Base-by-base conservation (phyloP, 2,888 invertebrate species). In the Candidula unifasciata region DNA sequence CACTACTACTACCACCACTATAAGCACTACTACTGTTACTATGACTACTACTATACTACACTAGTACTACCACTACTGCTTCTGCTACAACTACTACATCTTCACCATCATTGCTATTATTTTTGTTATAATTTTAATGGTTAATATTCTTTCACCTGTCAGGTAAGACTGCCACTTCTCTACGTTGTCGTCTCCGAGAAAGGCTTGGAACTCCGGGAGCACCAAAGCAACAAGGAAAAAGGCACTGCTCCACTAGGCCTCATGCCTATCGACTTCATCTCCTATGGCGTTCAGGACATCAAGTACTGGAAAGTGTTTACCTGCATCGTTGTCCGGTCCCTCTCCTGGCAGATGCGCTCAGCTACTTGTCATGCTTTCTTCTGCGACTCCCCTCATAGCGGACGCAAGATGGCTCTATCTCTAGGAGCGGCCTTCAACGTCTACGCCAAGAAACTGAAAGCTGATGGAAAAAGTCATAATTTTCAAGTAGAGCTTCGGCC, bases 281-380 rank as follows among this genome's bases (percentile, higher is more conserved):
- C 93, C 0, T 94, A 93, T 88, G 93, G 92, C 52, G 93, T 93
- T 10, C 93, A 93, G 87, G 93, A 93, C 85, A 90, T 91, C 82
- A 92, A 91, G 80, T 93, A 91, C 86, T 92, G 92, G 89, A 88
- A 92, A 35, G 90, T 94, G 24, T 93, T 93, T 85, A 90, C 91
- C 18, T 92, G 92, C 85, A 93, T 94, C 82, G 90, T 93, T n/a
- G 93, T 94, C 8, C 90, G 91, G 27, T 92, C 93, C 86, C 87
- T 93, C 66, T 82, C 82, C 27, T 60, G 57, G 35, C 77, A 60
- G 16, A 90, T 91, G 3, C 90, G 91, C 85, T 88, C 89, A 69
- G 90, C 91, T 21, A 92, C 93, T 83, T 93, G 93, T 84, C 93
- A 93, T 84, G 92, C 91, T 2, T 92, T 91, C 86, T 89, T 93